Evolutionary conservation across 2,888 invertebrate genomes (phyloP), one percentile per base, ranked within the genome.

Genomic region (Osedax frankpressi): DNA sequence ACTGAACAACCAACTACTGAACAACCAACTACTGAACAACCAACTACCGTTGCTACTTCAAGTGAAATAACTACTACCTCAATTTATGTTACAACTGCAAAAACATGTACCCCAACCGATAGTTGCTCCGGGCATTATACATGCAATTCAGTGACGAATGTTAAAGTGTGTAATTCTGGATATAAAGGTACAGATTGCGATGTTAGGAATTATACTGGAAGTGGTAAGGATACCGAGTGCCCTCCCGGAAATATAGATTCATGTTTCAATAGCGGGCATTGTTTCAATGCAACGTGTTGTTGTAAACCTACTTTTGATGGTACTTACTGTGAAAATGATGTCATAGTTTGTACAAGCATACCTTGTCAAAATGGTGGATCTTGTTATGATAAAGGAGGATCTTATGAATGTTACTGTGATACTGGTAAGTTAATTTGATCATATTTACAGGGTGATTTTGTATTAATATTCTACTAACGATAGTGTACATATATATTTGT

Each of bases 201-300:
- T 6, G 19, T 19, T 11, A 44, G 44, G 19, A 11, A 6, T 44
- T 44, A 11, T 19, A 11, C 44, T 29, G 0, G n/a, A 14, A 14
- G 19, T 1, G 69, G 69, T 28, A 1, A 28, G 24, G 69, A 69
- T 28, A 28, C 69, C n/a, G 28, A 69, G 28, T 69, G 69, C n/a
- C 69, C 69, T 0, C 1, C 29, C 1, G 44, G 44, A 6, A 44
- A 44, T 19, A 0, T 69, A 3, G 28, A 29, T 19, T 1, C 0
- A 2, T 69, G 69, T 29, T 25, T 29, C 28, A 69, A 69, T 26
- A 29, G 28, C 28, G 69, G 69, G n/a, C 19, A 27, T 2, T 69
- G 69, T 24, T 69, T 69, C 69, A 69, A 69, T 29, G 30, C 27
- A 24, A 14, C 69, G 1, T 69, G 69, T 29, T 69, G 69, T 28